Evolutionary conservation across 2,113 vertebrate genomes (phyloP), one percentile per base, ranked within the genome.

Genomic region (Ivindomyrus marchei): DNA sequence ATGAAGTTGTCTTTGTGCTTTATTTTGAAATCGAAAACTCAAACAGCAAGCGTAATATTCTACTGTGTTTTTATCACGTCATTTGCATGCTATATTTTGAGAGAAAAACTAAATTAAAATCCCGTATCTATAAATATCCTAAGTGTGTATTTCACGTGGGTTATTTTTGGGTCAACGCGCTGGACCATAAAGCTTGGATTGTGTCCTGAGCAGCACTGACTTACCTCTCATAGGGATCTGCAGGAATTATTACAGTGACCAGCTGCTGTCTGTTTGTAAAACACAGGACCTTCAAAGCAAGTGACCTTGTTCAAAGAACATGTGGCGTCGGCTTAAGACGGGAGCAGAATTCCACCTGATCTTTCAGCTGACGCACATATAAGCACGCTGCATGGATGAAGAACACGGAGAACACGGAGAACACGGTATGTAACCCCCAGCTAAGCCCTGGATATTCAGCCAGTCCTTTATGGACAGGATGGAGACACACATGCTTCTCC

Each of bases 271-370:
- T 47, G 83, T 85, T 85, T 85, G 83, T 85, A 85, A 47, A 85
- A 85, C 83, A 47, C 17, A n/a, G 45, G 21, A 85, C 36, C 83
- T 85, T 46, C 45, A 47, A 85, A 85, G 83, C 83, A n/a, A 8
- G 39, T 85, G 83, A 85, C 83, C 83, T 85, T 47, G 45, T 47
- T 47, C 83, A 85, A 85, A 47, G 83, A n/a, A 85, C 83, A 47
- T n/a, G 83, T n/a, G 8, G 21, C 5, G 45, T n/a, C 46, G 9
- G 83, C 36, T 80, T 42, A 80, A 80, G 74, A 80, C 9, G 13
- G 19, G 36, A 42, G 74, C 36, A 80, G 74, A 17, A 42, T 80
- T 80, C 15, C 13, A 77, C 70, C 70, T 39, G 70, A 77, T 39
- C 17, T 42, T 36, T 42, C 31, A 42, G 36, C 36, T 19, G 62